Evolutionary conservation across 2,888 invertebrate species (phyloP).

Genomic region (Limnephilus marmoratus): DNA sequence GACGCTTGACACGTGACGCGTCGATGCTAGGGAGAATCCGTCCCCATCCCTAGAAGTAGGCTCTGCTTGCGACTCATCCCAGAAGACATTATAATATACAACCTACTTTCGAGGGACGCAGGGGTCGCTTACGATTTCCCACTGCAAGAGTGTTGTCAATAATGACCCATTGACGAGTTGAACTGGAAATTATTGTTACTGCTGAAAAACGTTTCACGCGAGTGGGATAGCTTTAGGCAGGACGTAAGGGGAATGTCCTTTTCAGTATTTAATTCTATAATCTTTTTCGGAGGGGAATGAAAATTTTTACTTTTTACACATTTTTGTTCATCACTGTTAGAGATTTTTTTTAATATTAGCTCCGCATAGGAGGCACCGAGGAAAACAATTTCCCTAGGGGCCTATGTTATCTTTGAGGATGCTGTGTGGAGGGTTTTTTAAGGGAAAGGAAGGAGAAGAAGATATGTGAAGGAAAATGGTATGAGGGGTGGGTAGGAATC

Average conservation of each 20-base stretch:
- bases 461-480: too few relatives aligned
- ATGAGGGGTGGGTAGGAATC: too few relatives aligned
- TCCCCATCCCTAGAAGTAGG: neutral
- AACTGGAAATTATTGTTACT: neutral
- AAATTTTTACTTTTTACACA: neutral
- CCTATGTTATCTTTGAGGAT: too few relatives aligned
- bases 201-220: neutral
- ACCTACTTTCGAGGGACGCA: neutral
- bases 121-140: neutral
- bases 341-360: too few relatives aligned
- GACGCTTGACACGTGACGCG: neutral
- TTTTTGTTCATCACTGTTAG: too few relatives aligned
- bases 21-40: neutral
- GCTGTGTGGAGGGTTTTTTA: too few relatives aligned
- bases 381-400: too few relatives aligned
- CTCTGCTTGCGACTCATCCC: neutral
- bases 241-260: neutral
- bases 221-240: neutral
- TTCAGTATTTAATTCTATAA: neutral
- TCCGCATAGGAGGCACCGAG: too few relatives aligned
- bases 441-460: too few relatives aligned
- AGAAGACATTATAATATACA: neutral
- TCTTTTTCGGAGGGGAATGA: neutral
- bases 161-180: neutral
- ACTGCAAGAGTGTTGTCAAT: neutral